phyloP scores from a whole-genome alignment of 2,113 vertebrate species.

The Sphaerodactylus townsendi region DNA sequence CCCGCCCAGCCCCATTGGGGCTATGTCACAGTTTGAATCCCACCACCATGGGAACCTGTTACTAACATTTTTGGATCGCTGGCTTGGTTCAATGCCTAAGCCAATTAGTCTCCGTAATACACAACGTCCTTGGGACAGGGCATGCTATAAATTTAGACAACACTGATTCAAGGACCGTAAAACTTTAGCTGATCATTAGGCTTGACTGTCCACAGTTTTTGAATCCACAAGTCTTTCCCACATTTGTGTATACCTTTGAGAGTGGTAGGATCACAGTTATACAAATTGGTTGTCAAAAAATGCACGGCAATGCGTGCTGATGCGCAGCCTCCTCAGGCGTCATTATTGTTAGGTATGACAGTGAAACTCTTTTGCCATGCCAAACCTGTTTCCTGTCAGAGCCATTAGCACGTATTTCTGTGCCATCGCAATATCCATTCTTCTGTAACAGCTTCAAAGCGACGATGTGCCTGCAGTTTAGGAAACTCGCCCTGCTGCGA shows the following conservation, averaged over 20 bases:
- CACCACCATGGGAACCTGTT: too few species aligned
- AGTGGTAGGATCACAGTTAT: not conserved
- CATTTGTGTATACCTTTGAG: not conserved
- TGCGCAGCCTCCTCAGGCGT: not conserved
- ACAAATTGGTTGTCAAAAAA: slow-evolving; percentile 2
- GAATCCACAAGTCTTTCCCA: too few species aligned
- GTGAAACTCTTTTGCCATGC: not conserved
- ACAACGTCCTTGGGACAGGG: not conserved
- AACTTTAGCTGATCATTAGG: not conserved
- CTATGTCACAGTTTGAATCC: too few species aligned
- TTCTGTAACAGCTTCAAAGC: not conserved
- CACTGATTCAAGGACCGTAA: not conserved
- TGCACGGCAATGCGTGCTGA: not conserved
- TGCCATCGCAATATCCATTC: slow-evolving; percentile 19
- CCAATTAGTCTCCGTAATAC: not conserved
- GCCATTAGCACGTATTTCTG: slow-evolving; percentile 40
- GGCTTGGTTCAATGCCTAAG: too few species aligned
- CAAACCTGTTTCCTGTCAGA: slow-evolving; percentile 33
- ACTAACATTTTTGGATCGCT: too few species aligned
- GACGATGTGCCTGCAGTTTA: slow-evolving; percentile 20
- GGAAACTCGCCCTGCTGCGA: slow-evolving; percentile 34
- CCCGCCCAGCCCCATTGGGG: too few species aligned
- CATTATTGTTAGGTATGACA: not conserved
- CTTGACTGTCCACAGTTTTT: not conserved
- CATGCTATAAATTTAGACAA: not conserved